Percentiles rank a stretch among this genome's conserved stretches.
These are phyloP conservation scores for Erythrolamprus reginae DNA, from an alignment of 2,113 vertebrate genomes.

Conservation along the genomic window DNA sequence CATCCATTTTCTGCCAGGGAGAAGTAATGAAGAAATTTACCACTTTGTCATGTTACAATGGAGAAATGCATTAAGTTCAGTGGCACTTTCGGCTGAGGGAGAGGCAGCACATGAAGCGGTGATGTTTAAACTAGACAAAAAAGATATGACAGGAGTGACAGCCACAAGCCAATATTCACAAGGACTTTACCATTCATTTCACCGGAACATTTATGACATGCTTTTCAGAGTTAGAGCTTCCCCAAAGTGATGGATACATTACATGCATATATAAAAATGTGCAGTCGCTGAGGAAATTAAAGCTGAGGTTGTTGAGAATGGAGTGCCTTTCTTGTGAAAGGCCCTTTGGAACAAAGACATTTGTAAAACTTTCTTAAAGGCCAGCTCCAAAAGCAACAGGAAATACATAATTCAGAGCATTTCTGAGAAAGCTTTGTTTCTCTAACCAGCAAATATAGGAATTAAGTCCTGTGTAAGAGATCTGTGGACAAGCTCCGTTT, in stretches of 20 bases:
- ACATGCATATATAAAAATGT: not conserved
- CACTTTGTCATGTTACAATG: not conserved
- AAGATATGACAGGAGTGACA: not conserved
- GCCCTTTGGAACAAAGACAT: not conserved
- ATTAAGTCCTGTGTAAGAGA: not conserved
- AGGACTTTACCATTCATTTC: not conserved
- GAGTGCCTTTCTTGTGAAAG: not conserved
- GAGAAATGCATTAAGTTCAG: not conserved
- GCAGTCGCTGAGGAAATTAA: not conserved
- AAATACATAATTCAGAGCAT: not conserved
- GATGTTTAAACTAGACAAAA: not conserved
- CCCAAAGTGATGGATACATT: not conserved
- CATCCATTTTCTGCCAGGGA: not conserved
- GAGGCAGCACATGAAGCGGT: not conserved
- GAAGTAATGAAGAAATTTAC: not conserved
- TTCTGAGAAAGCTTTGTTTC: not conserved
- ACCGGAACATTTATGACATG: not conserved
- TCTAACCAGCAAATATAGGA: not conserved
- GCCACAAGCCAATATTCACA: not conserved
- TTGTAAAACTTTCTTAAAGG: conserved; percentile 1
- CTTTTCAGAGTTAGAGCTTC: not conserved
- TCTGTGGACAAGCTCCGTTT: not conserved
- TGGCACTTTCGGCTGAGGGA: not conserved
- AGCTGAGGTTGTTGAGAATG: not conserved
- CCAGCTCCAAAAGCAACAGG: not conserved